Evolutionary conservation across 2,888 invertebrate species (phyloP).

Genomic region (Polietes domitor): DNA sequence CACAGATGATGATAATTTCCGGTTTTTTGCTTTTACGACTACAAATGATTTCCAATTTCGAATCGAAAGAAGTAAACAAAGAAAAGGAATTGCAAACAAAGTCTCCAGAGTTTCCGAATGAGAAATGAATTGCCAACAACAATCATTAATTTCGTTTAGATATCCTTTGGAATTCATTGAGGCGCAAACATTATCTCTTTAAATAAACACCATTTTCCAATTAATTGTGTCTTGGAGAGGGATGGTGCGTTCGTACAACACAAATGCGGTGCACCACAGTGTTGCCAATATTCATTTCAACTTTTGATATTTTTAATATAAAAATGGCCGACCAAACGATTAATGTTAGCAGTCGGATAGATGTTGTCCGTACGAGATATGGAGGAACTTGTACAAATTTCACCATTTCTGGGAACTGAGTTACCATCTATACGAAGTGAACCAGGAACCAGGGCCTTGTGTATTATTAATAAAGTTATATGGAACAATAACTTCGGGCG

Average conservation of each 20-base stretch:
- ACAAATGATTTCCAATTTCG: neutral
- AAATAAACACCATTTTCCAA: constrained; percentile 1
- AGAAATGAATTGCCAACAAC: constrained; percentile 13
- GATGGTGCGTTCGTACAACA: neutral
- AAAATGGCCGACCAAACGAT: no score
- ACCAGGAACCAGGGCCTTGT: no score
- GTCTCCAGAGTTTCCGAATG: neutral
- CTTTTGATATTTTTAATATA: no score
- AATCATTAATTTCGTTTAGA: neutral
- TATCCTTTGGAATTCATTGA: neutral
- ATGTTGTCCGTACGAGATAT: no score
- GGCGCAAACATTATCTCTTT: neutral
- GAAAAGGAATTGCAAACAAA: constrained; percentile 7
- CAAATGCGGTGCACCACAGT: no score
- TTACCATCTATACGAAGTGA: no score
- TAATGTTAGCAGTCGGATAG: no score
- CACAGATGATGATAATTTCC: constrained; percentile 3
- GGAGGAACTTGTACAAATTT: no score
- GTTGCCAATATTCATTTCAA: no score
- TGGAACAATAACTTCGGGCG: no score
- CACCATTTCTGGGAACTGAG: no score
- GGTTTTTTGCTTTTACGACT: constrained; percentile 22
- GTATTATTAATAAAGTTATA: no score
- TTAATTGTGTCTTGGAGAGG: neutral
- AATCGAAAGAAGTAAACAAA: neutral